Evolutionary conservation across 2,113 vertebrate species (phyloP), one percentile per base, ranked within the genome.

Genomic region (Notothenia coriiceps): DNA sequence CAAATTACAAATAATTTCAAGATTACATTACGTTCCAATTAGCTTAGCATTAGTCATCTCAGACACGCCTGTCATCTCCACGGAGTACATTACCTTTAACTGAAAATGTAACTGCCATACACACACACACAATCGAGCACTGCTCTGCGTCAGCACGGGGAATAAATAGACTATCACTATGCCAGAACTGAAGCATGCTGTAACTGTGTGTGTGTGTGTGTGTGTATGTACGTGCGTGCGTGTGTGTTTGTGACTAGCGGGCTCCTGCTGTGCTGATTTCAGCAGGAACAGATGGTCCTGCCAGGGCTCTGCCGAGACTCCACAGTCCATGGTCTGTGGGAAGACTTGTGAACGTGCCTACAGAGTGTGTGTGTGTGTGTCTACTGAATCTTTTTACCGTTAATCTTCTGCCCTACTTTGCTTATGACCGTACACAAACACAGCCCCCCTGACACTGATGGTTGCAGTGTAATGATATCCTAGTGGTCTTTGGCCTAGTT

Each of bases 231-330:
- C 22, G 65, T 70, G 65, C 63, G 46, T 46, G 65, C 13, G 47
- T 25, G 18, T n/a, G 60, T 22, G 22, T 63, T 12, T 57, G 60
- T 14, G n/a, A 47, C 25, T 62, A 40, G 68, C 74, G 50, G 71
- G 71, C 29, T 87, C 90, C 89, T 89, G 86, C 87, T 88, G 87
- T 86, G 91, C 88, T 89, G 88, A 89, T 88, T 90, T 89, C 90
- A 90, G 82, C 79, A 70, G 77, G 86, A 92, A 89, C 92, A 92
- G 92, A 93, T 92, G 92, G 91, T 82, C 71, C 78, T 79, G 67
- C 76, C 83, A 86, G 74, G 60, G 73, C 85, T 83, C 60, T 73
- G 86, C 83, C 18, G 63, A 68, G 63, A 69, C 83, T 76, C 79
- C 62, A 83, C 78, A 63, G 68, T 73, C 84, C 71, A 1, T 69